Base-by-base conservation (phyloP, 2,888 invertebrate genomes). In the Leptinotarsa haldemani region DNA sequence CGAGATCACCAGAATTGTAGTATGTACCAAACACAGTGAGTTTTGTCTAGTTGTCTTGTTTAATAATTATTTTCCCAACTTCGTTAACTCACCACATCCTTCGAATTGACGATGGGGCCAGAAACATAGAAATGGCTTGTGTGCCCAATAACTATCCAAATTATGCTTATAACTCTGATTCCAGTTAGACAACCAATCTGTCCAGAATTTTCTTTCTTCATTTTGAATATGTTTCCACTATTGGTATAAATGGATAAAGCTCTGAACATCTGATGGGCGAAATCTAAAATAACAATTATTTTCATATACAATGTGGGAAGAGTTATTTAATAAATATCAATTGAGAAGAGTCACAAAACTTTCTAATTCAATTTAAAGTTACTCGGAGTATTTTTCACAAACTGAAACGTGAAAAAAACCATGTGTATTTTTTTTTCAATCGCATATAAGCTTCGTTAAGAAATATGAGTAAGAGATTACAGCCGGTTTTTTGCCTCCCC, bases 151-250 rank as follows among this genome's bases (percentile, higher is more conserved):
- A 79, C 22, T 46, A 79, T 86, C 88, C 88, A 88, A 69, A 88
- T 64, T 87, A 88, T 88, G 30, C 88, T 87, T 46, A 88, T 83
- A 2, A 86, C 83, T 74, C 88, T 82, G 65, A 88, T 84, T 12
- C 88, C 88, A 56, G 88, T 87, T 3, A 88, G 75, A 72, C 88
- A 88, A 69, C 86, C 85, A n/a, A 88, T 69, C 0, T 80, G 1
- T 82, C 46, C 46, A 30, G 30, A 30, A 25, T 40, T n/a, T 50
- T 50, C 25, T 52, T 25, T 40, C 1, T n/a, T 40, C 53, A 66
- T 5, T 12, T 16, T 25, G 13, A 80, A 74, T 4, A 80, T 56
- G 67, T 75, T 77, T 64, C 74, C 69, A 13, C 75, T 72, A 63
- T 75, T 75, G 15, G 69, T 47, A 20, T 72, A 70, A 9, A 75